Percentiles rank a stretch among this genome's conserved stretches.
Evolutionary conservation across 2,888 invertebrate species (phyloP).

Genomic region (Latrodectus hesperus): DNA sequence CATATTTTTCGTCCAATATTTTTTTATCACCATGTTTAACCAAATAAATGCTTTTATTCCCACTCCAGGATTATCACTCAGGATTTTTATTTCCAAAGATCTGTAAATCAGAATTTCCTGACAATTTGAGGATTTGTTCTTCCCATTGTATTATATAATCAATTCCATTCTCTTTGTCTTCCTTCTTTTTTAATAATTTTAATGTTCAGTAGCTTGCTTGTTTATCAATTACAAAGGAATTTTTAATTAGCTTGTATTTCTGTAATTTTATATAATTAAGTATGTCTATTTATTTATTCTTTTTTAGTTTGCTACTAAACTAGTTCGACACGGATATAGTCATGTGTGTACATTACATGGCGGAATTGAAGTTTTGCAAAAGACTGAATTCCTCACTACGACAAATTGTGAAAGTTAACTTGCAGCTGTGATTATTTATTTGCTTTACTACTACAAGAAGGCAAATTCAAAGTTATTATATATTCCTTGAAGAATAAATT

Average conservation of each 20-base stretch:
- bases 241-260: background rate
- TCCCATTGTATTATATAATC: background rate
- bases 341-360: conserved; percentile 91
- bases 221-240: background rate
- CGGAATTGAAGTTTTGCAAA: conserved; percentile 85
- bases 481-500: no score
- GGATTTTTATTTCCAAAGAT: no score
- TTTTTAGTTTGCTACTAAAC: conserved; percentile 80
- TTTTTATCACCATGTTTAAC: no score
- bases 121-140: background rate
- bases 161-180: background rate
- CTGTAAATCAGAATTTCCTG: no score
- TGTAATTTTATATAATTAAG: background rate
- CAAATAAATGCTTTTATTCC: no score
- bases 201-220: background rate
- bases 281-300: background rate
- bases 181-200: background rate
- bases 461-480: no score
- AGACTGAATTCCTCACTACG: conserved; percentile 76
- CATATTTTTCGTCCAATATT: no score
- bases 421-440: background rate
- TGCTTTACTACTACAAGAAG: no score
- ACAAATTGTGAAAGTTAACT: conserved; percentile 36
- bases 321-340: conserved; percentile 85
- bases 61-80: no score